These are phyloP conservation scores for Osedax frankpressi DNA, from an alignment of 2,888 invertebrate species.

Conservation along the genomic window DNA sequence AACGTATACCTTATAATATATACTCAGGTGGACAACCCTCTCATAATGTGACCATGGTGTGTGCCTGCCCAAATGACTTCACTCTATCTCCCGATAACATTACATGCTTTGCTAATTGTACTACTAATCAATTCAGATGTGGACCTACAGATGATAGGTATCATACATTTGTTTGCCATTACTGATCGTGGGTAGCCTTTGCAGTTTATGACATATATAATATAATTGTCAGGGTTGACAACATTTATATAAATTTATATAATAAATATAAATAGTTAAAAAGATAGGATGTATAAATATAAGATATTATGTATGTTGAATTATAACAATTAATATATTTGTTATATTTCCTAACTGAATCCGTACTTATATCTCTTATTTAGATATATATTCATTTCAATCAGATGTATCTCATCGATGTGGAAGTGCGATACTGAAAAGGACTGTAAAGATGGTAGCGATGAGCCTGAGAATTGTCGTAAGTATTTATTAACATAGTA, in stretches of 20 bases:
- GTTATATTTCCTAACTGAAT: too few relatives aligned
- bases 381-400: too few relatives aligned
- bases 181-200: constrained; percentile 41
- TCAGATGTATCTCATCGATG: constrained; percentile 34
- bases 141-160: constrained; percentile 33
- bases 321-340: too few relatives aligned
- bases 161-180: constrained; percentile 38
- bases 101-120: constrained; percentile 87
- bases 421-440: constrained; percentile 43
- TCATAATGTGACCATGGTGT: constrained; percentile 56
- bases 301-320: too few relatives aligned
- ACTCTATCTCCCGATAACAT: constrained; percentile 60
- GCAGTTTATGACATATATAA: too few relatives aligned
- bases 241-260: too few relatives aligned
- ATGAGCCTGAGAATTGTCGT: constrained; percentile 42
- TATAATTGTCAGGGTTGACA: too few relatives aligned
- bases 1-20: too few relatives aligned
- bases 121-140: constrained; percentile 49
- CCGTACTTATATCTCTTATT: too few relatives aligned
- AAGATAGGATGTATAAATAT: too few relatives aligned
- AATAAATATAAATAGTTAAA: too few relatives aligned
- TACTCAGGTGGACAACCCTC: neutral
- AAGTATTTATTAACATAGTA: constrained; percentile 29
- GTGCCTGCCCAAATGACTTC: constrained; percentile 91
- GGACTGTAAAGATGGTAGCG: constrained; percentile 40